phyloP scores from a whole-genome alignment of 2,888 invertebrate genomes.

The Dolichopus griseipennis region DNA sequence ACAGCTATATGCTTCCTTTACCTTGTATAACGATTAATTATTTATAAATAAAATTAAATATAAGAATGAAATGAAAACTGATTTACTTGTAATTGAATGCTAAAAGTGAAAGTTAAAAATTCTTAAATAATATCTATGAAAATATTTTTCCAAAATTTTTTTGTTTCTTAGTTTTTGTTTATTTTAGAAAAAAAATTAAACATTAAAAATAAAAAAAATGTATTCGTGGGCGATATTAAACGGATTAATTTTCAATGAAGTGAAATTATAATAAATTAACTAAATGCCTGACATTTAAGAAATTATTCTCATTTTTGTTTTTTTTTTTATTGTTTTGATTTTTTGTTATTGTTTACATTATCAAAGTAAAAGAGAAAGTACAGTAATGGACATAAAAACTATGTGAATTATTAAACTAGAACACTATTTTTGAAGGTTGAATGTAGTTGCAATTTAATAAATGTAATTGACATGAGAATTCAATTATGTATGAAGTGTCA shows the following conservation, averaged over 20 bases:
- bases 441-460: no score
- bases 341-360: no score
- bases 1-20: no score
- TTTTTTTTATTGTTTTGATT: background rate
- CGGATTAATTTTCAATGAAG: conserved; percentile 1
- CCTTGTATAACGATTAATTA: background rate
- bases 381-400: background rate
- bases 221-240: background rate
- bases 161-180: no score
- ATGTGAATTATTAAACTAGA: no score
- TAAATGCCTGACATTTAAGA: background rate
- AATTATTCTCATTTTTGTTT: no score
- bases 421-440: no score
- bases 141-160: no score
- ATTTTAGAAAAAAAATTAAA: background rate
- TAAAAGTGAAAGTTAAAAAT: background rate
- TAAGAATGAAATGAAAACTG: background rate
- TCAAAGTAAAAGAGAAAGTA: background rate
- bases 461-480: no score
- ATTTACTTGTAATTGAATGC: no score
- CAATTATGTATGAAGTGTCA: no score
- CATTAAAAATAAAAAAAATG: background rate
- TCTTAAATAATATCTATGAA: background rate
- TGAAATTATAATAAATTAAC: background rate
- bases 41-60: background rate